These are phyloP conservation scores for Nysson spinosus DNA, from an alignment of 2,888 invertebrate species.

Conservation along the genomic window DNA sequence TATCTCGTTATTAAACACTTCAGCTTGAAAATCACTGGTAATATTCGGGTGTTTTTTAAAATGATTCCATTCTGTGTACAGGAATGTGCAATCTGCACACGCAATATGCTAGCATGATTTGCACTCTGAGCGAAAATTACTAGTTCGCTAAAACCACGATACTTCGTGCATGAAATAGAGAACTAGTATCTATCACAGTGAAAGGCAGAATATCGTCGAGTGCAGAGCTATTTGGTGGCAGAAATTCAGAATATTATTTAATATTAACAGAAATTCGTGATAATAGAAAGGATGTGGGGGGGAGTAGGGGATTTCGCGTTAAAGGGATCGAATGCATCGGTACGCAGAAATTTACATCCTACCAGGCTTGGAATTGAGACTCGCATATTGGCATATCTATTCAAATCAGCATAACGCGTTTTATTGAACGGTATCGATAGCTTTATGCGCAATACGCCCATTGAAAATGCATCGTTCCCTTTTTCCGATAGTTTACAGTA, in stretches of 20 bases:
- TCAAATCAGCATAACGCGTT: constrained; percentile 39
- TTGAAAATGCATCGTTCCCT: constrained; percentile 37
- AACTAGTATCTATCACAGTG: too few species aligned
- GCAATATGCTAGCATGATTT: too few species aligned
- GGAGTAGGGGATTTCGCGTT: constrained; percentile 19
- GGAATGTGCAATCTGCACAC: too few species aligned
- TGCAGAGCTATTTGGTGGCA: too few species aligned
- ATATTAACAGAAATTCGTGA: constrained; percentile 43
- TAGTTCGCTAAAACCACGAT: too few species aligned
- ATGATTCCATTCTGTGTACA: too few species aligned
- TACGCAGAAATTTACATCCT: constrained; percentile 16
- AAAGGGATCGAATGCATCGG: constrained; percentile 35
- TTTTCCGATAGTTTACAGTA: constrained; percentile 38
- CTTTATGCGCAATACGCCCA: constrained; percentile 29
- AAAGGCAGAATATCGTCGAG: too few species aligned
- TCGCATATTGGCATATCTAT: constrained; percentile 51
- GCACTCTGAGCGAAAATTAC: too few species aligned
- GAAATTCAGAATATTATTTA: constrained; percentile 41
- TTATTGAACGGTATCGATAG: constrained; percentile 55
- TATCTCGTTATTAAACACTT: too few species aligned
- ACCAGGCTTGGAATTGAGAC: constrained; percentile 54
- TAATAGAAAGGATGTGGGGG: constrained; percentile 28
- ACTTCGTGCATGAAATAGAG: too few species aligned
- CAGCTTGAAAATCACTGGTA: too few species aligned
- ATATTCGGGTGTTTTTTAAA: too few species aligned